Conservation (phyloP, 2,888 invertebrate genomes). For the Sminthurides aquaticus region DNA sequence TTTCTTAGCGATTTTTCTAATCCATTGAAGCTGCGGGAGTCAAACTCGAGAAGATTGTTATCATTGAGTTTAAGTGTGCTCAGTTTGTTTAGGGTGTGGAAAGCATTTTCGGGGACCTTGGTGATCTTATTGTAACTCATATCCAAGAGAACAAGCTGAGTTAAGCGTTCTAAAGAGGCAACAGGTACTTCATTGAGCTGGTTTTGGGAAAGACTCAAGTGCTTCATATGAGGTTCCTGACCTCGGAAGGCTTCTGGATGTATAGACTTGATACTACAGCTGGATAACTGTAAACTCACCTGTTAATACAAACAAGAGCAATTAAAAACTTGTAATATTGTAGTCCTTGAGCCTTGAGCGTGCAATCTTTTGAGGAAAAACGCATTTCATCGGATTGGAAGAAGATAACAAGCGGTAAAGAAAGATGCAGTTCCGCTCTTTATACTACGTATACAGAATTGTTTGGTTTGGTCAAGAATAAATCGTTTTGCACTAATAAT, state of each 20-base stretch:
- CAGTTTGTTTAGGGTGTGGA: slow-evolving; percentile 62
- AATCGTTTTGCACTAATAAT: too few species aligned
- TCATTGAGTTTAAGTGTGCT: slow-evolving; percentile 78
- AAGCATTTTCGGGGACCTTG: slow-evolving; percentile 65
- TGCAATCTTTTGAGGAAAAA: too few species aligned
- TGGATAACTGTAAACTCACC: slow-evolving; percentile 71
- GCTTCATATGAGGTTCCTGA: slow-evolving; percentile 55
- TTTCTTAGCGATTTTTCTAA: slow-evolving; percentile 76
- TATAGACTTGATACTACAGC: slow-evolving; percentile 66
- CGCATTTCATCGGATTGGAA: too few species aligned
- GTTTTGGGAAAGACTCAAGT: slow-evolving; percentile 47
- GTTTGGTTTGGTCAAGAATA: too few species aligned
- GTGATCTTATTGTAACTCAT: slow-evolving; percentile 73
- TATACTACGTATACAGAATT: too few species aligned
- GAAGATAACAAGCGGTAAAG: too few species aligned
- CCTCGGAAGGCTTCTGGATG: slow-evolving; percentile 70
- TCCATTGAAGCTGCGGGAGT: slow-evolving; percentile 62
- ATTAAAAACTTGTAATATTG: too few species aligned
- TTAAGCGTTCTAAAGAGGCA: slow-evolving; percentile 60
- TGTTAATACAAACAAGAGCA: slow-evolving; percentile 16
- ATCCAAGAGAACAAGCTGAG: slow-evolving; percentile 69
- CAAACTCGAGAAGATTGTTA: slow-evolving; percentile 66
- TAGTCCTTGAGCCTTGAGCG: too few species aligned
- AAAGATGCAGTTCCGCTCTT: too few species aligned
- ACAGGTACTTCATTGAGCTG: slow-evolving; percentile 70